Evolutionary conservation across 1,140 invertebrate species (phyloP), one percentile per base, ranked within the genome.

Genomic region (Antheraea mylitta): DNA sequence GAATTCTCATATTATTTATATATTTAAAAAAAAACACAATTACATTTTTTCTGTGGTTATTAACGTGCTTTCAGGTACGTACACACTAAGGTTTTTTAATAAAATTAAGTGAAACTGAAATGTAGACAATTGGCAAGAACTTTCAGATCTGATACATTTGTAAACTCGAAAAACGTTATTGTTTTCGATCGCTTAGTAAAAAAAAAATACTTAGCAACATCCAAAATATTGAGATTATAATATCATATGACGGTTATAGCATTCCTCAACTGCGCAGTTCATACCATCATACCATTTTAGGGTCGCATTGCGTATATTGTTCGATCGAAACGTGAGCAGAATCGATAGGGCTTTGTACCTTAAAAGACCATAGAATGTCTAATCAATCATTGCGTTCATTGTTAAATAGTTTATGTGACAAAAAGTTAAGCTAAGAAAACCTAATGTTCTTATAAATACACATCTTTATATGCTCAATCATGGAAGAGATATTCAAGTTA

Each of bases 251-350:
- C 18, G 3, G 3, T 36, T 64, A 66, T 58, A 66, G 64, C 53
- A 71, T 71, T 71, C 69, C 63, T 67, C 64, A 36, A 16, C 30
- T 64, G 64, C 13, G 64, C 30, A 16, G 11, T 53, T 53, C 45
- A 16, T 53, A 53, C 16, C 45, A 53, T 53, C 45, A 60, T 66
- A 13, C 58, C 69, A 59, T 63, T 71, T 62, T 67, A 67, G 65
- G 60, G 65, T 48, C 42, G 36, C 64, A 63, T 71, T 70, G 68
- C 68, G 68, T 70, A 70, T 67, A 71, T 65, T 65, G 64, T 65
- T 64, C 19, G 45, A 53, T 63, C 13, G 64, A 45, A 3, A 67
- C 69, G 65, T 71, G 69, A 58, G 58, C 2, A 8, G 18, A 71
- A 37, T 71, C 19, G n/a, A 19, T 45, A 18, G 63, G 11, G n/a